These are phyloP conservation scores for Pseudomyrmex pallidus DNA, from an alignment of 1,140 invertebrate genomes.

Conservation along the genomic window DNA sequence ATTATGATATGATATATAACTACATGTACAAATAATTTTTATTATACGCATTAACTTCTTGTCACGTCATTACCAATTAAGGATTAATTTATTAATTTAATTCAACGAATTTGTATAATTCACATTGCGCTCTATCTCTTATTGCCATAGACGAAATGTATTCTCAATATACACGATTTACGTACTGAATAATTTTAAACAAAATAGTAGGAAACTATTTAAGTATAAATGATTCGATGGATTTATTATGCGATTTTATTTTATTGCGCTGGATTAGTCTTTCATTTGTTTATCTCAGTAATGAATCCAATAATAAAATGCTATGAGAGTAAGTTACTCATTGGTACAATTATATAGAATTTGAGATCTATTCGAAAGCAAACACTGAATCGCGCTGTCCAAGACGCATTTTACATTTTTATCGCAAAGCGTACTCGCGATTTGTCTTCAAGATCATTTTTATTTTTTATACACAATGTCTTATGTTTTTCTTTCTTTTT, in stretches of 20 bases:
- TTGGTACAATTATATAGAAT: constrained; percentile 60
- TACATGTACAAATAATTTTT: constrained; percentile 12
- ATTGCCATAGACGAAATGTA: constrained; percentile 5
- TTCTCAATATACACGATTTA: constrained; percentile 3
- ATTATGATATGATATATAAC: constrained; percentile 30
- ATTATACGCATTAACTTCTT: background rate
- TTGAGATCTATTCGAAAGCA: constrained; percentile 57
- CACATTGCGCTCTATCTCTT: too few species aligned
- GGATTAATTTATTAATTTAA: background rate
- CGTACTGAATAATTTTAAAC: too few species aligned
- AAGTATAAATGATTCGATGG: constrained; percentile 24
- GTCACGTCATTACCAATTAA: background rate
- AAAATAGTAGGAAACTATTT: background rate
- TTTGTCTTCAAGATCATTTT: constrained; percentile 20
- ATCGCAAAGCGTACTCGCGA: background rate
- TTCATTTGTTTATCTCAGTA: background rate
- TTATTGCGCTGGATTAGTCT: constrained; percentile 19
- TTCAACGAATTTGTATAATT: too few species aligned
- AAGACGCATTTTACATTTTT: constrained; percentile 26
- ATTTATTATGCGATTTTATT: constrained; percentile 25
- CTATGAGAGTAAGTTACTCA: constrained; percentile 23
- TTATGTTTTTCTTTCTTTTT: constrained; percentile 33
- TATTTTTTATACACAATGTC: constrained; percentile 42
- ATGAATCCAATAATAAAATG: constrained; percentile 27
- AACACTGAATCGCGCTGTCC: constrained; percentile 34